Percentiles rank a stretch among this genome's conserved stretches.
Evolutionary conservation across 1,140 invertebrate genomes (phyloP).

Genomic region (Sesamia nonagrioides): DNA sequence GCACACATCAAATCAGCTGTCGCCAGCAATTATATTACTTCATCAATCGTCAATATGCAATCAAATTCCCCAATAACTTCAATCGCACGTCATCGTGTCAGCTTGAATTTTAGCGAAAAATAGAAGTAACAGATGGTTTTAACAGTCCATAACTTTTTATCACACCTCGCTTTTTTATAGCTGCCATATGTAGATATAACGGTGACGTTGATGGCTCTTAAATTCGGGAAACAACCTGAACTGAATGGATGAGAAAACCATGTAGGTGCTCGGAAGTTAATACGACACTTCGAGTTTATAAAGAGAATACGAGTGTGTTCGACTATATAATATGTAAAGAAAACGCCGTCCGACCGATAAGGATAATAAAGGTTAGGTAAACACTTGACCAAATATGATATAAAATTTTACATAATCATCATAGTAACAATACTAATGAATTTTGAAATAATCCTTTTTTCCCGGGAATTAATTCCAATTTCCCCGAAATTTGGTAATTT

Average conservation of each 20-base stretch:
- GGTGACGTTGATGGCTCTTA: constrained; percentile 17
- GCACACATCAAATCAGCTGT: constrained; percentile 12
- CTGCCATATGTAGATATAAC: constrained; percentile 14
- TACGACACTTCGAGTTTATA: too few species aligned
- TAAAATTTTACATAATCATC: too few species aligned
- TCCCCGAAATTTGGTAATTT: too few species aligned
- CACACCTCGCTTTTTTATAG: constrained; percentile 30
- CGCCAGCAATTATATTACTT: neutral
- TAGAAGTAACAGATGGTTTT: constrained; percentile 25
- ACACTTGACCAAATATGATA: too few species aligned
- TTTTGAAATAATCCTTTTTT: too few species aligned
- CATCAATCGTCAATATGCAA: constrained; percentile 15
- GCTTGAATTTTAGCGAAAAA: neutral
- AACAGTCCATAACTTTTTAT: constrained; percentile 36
- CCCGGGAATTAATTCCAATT: too few species aligned
- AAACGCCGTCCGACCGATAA: too few species aligned
- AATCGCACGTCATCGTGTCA: constrained; percentile 17
- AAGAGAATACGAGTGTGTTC: neutral
- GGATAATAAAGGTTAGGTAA: too few species aligned
- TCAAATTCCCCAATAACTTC: constrained; percentile 27
- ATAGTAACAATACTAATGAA: too few species aligned
- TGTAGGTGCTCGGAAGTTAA: neutral
- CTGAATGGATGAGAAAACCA: neutral
- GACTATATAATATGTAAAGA: too few species aligned
- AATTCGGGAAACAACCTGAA: constrained; percentile 1